Percentiles rank a stretch among this genome's conserved stretches.
These are phyloP conservation scores for Eudyptes chrysolophus DNA, from an alignment of 2,113 vertebrate species.

Conservation along the genomic window DNA sequence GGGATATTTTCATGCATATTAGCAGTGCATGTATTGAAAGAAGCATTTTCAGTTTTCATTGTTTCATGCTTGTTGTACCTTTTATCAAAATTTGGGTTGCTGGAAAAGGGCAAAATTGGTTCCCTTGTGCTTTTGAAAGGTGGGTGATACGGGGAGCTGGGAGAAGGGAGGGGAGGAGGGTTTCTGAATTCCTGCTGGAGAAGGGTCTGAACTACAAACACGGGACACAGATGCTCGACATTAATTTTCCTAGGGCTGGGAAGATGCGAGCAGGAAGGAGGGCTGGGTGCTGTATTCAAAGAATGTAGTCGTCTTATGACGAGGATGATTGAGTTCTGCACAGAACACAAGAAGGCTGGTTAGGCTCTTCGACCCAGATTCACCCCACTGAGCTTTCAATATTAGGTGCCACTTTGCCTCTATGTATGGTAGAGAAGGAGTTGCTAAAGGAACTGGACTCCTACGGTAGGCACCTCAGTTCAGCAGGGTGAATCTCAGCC, in stretches of 20 bases:
- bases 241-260: background rate
- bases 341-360: background rate
- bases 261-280: background rate
- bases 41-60: slow-evolving; percentile 30
- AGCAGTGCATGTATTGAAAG: background rate
- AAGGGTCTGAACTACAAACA: background rate
- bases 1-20: background rate
- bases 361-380: background rate
- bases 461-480: background rate
- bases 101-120: background rate
- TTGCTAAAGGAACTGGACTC: background rate
- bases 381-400: background rate
- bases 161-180: background rate
- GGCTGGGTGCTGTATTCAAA: background rate
- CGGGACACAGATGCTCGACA: background rate
- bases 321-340: background rate
- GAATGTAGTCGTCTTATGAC: background rate
- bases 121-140: slow-evolving; percentile 3
- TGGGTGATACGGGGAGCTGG: background rate
- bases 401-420: background rate
- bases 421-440: background rate
- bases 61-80: background rate
- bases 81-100: background rate
- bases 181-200: background rate
- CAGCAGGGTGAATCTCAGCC: background rate